Evolutionary conservation across 2,888 invertebrate species (phyloP).

Genomic region (Uropetala carovei): DNA sequence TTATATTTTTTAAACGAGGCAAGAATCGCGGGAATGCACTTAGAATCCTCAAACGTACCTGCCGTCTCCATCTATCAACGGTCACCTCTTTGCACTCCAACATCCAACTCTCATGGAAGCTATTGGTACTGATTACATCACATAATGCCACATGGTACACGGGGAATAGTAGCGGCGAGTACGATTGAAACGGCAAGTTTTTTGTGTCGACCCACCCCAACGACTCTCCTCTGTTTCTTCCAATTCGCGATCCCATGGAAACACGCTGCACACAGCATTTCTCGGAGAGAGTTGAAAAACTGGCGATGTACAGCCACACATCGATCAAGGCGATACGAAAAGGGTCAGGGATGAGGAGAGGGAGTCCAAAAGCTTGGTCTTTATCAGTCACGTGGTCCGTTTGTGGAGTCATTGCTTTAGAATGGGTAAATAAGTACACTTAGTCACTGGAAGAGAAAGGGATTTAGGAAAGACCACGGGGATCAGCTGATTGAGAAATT

Average conservation of each 20-base stretch:
- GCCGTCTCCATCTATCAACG: neutral
- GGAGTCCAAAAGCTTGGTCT: neutral
- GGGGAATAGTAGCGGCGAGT: neutral
- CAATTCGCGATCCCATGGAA: constrained; percentile 18
- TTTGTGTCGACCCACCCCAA: neutral
- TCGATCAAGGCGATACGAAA: neutral
- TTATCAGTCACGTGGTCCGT: constrained; percentile 3
- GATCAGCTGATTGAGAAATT: neutral
- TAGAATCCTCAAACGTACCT: neutral
- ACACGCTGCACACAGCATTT: neutral
- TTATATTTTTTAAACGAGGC: no score
- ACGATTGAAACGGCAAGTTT: neutral
- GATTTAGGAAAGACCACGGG: neutral
- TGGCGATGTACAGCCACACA: neutral
- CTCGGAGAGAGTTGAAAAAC: neutral
- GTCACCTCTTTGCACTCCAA: neutral
- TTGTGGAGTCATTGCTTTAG: constrained; percentile 17
- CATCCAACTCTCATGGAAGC: neutral
- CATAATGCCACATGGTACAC: neutral
- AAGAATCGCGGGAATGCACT: neutral
- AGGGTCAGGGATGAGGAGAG: constrained; percentile 8
- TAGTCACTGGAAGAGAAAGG: neutral
- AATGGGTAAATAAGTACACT: neutral
- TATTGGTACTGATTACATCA: constrained; percentile 2
- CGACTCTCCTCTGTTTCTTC: neutral